Base-by-base conservation (phyloP, 2,888 invertebrate species). In the Melanargia galathea region DNA sequence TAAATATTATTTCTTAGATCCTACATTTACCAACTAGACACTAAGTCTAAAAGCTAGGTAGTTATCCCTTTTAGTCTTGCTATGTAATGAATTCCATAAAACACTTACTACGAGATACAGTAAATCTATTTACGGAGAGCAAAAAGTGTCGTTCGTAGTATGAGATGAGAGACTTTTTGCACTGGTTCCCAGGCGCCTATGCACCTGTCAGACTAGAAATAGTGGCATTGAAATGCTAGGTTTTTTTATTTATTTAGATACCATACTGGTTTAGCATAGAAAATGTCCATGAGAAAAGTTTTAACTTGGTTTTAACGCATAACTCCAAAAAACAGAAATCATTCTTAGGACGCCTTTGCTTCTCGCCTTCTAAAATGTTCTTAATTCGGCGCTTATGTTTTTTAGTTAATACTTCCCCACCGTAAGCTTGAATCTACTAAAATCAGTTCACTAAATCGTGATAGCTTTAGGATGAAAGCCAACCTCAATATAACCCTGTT, bases 111-210 rank as follows among this genome's bases (percentile, higher is more conserved):
- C 24, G 13, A 33, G 10, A 45, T 43, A 24, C 43, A 13, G 45
- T 49, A 46, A 40, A 56, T 51, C 43, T 56, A 43, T 60, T 33
- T 58, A 43, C 8, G 51, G 63, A 13, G 10, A 38, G 54, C 40
- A 64, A 61, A 64, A 61, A 61, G 57, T 7, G 7, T 16, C 16
- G 30, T 56, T 51, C 30, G 20, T 56, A 56, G 62, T 54, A 57
- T 16, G 26, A n/a, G 55, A 55, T 46, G 24, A 30, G 24, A 22
- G 35, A 6, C 45, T 66, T 66, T 66, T 67, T 67, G 43, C 49
- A 20, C 1, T 38, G 64, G 67, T 67, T 67, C 67, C 60, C 67
- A 67, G 64, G 67, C 64, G n/a, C 62, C n/a, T 13, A 35, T 20
- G 35, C 58, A 66, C 57, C 52, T 60, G 57, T 52, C n/a, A 11